Conservation (phyloP, 2,113 vertebrate species). For the western clawed frog (Xenopus tropicalis) region UCB_Xtro_10.0 CM004448.2:64484501-64485000, state of each 20-base stretch:
- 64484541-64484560: not conserved
- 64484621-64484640: not conserved
- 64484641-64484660: not conserved
- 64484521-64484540: not conserved
- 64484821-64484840: not conserved
- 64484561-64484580: not conserved
- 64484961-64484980: too few species aligned
- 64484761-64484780: constrained; percentile 51
- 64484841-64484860: too few species aligned
- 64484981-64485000: too few species aligned
- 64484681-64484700: not conserved
- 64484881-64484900: too few species aligned
- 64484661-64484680: not conserved
- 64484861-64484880: too few species aligned
- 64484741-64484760: constrained; percentile 30
- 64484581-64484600: too few species aligned
- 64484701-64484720: not conserved
- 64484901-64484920: too few species aligned
- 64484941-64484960: too few species aligned
- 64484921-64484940: too few species aligned
- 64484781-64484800: constrained; percentile 71
- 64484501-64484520: not conserved
- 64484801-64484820: constrained; percentile 73
- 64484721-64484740: not conserved
- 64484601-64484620: too few species aligned